A percentile compares a stretch with the other conserved stretches of the same genome.
Conservation (phyloP, 2,888 invertebrate species). For the Penaeus monodon region DNA sequence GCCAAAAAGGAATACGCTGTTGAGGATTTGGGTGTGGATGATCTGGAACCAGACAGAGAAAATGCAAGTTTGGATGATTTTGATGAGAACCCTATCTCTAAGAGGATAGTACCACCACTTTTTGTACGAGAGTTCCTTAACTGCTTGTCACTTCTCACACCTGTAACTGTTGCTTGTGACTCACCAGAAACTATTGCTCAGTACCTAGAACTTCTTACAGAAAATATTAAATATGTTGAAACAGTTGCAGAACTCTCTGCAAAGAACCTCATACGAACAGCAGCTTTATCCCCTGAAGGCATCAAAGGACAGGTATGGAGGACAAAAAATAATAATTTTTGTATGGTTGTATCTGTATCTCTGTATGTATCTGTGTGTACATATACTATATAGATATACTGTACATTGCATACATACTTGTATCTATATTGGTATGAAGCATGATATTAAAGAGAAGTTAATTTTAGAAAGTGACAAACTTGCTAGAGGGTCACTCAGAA, state of each 20-base stretch:
- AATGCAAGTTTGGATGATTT: not conserved
- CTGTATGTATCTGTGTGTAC: not conserved
- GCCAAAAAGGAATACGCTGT: no score
- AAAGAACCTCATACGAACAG: constrained; percentile 17
- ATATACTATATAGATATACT: not conserved
- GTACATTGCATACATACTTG: not conserved
- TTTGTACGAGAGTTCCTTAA: constrained; percentile 42
- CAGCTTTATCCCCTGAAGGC: constrained; percentile 25
- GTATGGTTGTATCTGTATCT: not conserved
- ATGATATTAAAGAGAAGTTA: not conserved
- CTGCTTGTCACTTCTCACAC: constrained; percentile 24
- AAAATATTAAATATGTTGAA: constrained; percentile 29
- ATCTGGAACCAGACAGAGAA: not conserved
- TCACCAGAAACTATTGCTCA: not conserved
- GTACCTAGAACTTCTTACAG: constrained; percentile 16
- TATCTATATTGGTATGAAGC: not conserved
- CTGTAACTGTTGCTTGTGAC: constrained; percentile 8
- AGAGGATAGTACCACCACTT: constrained; percentile 20
- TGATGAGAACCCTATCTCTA: not conserved
- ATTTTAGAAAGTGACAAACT: no score
- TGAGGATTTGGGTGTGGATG: no score
- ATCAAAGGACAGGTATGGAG: constrained; percentile 41
- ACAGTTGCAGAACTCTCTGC: not conserved
- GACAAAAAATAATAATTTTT: not conserved
- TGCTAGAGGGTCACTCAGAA: no score